Conservation (phyloP, 2,888 invertebrate genomes). For the Itoplectis maculator region DNA sequence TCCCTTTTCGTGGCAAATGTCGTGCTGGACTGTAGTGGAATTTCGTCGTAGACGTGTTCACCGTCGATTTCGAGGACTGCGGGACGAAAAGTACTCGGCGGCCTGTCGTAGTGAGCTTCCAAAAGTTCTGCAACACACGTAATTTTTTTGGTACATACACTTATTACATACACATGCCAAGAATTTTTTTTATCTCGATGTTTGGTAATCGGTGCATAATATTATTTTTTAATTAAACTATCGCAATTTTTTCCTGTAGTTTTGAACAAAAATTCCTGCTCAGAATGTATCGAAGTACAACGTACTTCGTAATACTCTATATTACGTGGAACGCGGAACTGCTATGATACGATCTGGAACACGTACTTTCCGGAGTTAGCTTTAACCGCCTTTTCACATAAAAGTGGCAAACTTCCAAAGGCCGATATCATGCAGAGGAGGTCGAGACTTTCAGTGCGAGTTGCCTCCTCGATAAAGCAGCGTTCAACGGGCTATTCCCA, state of each 20-base stretch:
- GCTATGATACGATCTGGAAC: constrained; percentile 34
- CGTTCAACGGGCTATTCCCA: too few relatives aligned
- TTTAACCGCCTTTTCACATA: constrained; percentile 25
- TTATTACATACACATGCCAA: too few relatives aligned
- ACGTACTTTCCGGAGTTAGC: constrained; percentile 24
- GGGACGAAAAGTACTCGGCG: constrained; percentile 75
- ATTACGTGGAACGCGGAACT: constrained; percentile 21
- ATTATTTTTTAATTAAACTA: too few relatives aligned
- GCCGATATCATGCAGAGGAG: constrained; percentile 19
- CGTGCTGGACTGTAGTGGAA: constrained; percentile 83
- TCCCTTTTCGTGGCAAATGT: constrained; percentile 60
- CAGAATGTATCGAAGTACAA: too few relatives aligned
- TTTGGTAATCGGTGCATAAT: too few relatives aligned
- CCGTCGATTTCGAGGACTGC: constrained; percentile 80
- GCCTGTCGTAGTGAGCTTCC: constrained; percentile 88
- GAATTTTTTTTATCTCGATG: too few relatives aligned
- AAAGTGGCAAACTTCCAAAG: constrained; percentile 62
- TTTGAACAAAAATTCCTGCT: too few relatives aligned
- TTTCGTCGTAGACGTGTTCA: constrained; percentile 90
- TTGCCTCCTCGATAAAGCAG: too few relatives aligned
- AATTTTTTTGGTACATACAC: constrained; percentile 5
- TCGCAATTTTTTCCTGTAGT: too few relatives aligned
- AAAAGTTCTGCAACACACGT: constrained; percentile 84
- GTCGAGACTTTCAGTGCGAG: too few relatives aligned
- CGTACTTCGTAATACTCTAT: constrained; percentile 1